Evolutionary conservation across 2,888 invertebrate genomes (phyloP).

Genomic region (Diarsia rubi): DNA sequence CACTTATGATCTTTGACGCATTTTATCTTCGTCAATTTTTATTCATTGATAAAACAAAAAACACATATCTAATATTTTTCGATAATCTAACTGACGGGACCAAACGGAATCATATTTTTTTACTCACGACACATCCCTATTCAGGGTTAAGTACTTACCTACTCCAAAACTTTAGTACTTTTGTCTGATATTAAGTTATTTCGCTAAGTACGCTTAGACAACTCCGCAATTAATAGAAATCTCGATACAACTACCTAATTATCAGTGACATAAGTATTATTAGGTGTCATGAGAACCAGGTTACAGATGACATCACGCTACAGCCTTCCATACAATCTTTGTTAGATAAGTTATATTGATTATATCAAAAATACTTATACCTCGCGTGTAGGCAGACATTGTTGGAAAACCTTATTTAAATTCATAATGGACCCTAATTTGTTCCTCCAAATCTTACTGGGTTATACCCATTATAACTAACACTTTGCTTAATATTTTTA

Average conservation of each 20-base stretch:
- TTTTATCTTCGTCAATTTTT: no score
- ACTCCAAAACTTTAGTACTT: no score
- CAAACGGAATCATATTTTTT: no score
- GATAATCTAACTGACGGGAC: no score
- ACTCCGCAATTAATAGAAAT: background rate
- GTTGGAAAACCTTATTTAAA: slow-evolving; percentile 24
- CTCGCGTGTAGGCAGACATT: slow-evolving; percentile 37
- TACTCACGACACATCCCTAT: no score
- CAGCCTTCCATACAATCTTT: slow-evolving; percentile 22
- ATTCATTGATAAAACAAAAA: no score
- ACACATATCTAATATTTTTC: no score
- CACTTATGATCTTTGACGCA: no score
- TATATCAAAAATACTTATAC: slow-evolving; percentile 5
- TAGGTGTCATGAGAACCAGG: slow-evolving; percentile 31
- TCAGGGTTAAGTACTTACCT: no score
- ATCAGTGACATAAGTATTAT: background rate
- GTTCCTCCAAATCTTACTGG: slow-evolving; percentile 27
- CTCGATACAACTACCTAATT: background rate
- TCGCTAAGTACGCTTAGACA: no score
- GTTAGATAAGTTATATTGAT: slow-evolving; percentile 27
- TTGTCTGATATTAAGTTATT: no score
- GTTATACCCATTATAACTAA: slow-evolving; percentile 30
- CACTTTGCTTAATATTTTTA: slow-evolving; percentile 44
- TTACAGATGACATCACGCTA: slow-evolving; percentile 31
- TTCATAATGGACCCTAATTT: slow-evolving; percentile 50